phyloP scores from a whole-genome alignment of 2,797 vertebrate species.

The Melanotaenia maccullochi region DNA sequence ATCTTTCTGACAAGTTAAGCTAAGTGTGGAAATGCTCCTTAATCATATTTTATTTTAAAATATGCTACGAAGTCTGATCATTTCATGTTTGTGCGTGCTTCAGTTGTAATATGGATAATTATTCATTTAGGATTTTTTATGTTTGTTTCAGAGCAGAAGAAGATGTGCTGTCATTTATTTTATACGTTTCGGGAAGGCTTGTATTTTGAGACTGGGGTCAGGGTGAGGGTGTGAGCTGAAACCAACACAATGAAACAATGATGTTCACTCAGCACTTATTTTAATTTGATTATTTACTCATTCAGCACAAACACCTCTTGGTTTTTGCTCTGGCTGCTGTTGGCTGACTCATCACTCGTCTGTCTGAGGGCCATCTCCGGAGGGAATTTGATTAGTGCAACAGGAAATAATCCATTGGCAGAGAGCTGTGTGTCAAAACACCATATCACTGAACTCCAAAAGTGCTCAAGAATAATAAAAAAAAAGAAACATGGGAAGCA shows the following conservation, averaged over 20 bases:
- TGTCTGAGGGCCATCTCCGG: constrained; percentile 30
- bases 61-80: no score
- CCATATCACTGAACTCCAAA: constrained; percentile 35
- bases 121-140: not conserved
- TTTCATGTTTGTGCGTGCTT: no score
- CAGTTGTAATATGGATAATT: no score
- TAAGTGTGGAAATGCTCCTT: no score
- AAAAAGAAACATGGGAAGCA: not conserved
- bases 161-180: not conserved
- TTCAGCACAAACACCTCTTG: constrained; percentile 9
- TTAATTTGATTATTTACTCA: constrained; percentile 8
- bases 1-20: no score
- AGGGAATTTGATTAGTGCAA: constrained; percentile 66
- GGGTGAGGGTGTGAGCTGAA: not conserved
- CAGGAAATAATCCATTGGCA: constrained; percentile 67
- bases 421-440: constrained; percentile 52
- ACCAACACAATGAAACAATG: not conserved
- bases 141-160: not conserved
- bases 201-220: not conserved
- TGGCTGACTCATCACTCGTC: constrained; percentile 6
- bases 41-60: no score
- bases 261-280: constrained; percentile 4
- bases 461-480: not conserved
- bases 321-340: not conserved
- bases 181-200: not conserved